These are phyloP conservation scores for Poeciliopsis retropinna DNA, from an alignment of 2,113 vertebrate genomes.

Conservation along the genomic window DNA sequence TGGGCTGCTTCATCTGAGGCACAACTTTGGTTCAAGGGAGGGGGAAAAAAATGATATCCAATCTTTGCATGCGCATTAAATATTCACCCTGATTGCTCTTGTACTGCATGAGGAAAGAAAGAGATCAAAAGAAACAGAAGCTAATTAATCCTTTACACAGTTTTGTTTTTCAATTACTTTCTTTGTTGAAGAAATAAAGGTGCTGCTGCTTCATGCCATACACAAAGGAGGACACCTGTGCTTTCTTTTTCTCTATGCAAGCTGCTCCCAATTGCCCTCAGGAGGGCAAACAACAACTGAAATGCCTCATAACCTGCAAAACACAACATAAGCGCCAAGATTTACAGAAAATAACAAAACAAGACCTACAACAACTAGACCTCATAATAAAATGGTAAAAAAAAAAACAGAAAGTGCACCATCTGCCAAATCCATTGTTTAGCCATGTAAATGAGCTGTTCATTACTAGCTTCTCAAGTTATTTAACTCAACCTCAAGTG, in stretches of 20 bases:
- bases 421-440: too few relatives aligned
- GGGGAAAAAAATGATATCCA: constrained; percentile 24
- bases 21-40: constrained; percentile 32
- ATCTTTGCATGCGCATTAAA: constrained; percentile 34
- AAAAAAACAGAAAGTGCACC: too few relatives aligned
- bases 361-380: constrained; percentile 1
- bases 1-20: constrained; percentile 28
- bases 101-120: constrained; percentile 14
- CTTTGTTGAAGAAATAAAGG: constrained; percentile 51
- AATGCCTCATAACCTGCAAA: constrained; percentile 10
- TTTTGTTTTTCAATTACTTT: constrained; percentile 41
- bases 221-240: constrained; percentile 14
- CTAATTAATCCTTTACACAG: constrained; percentile 57
- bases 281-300: constrained; percentile 19
- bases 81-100: constrained; percentile 30
- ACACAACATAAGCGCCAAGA: constrained; percentile 15
- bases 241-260: constrained; percentile 39
- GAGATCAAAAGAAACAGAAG: constrained; percentile 42
- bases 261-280: constrained; percentile 3
- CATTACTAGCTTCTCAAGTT: too few relatives aligned
- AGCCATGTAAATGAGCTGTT: too few relatives aligned
- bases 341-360: constrained; percentile 4
- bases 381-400: neutral
- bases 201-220: neutral
- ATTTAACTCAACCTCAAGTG: too few relatives aligned